phyloP scores from a whole-genome alignment of 2,797 vertebrate genomes.

The Anolis apletophallus region DNA sequence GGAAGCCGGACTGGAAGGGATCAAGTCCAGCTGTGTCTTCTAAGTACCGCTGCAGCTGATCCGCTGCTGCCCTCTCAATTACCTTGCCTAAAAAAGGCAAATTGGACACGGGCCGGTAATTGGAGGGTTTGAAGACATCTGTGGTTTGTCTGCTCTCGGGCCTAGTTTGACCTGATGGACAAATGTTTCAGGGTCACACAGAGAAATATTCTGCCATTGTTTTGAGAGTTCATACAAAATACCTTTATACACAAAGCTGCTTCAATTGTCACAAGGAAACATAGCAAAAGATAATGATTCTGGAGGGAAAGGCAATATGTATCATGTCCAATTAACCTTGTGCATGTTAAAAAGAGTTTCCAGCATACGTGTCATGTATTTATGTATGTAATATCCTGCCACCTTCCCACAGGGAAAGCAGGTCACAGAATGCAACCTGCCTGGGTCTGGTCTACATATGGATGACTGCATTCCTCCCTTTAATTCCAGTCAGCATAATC shows the following conservation, averaged over 20 bases:
- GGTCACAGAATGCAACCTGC: neutral
- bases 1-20: too few relatives aligned
- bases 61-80: too few relatives aligned
- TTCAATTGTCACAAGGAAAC: neutral
- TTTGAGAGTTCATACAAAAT: neutral
- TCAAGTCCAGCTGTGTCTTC: too few relatives aligned
- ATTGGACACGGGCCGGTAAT: too few relatives aligned
- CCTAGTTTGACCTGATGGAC: neutral
- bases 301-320: neutral
- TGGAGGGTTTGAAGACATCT: neutral
- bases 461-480: too few relatives aligned
- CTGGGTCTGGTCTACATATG: neutral
- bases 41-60: too few relatives aligned
- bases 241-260: neutral
- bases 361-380: neutral
- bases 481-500: neutral
- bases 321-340: neutral
- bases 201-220: neutral
- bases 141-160: neutral
- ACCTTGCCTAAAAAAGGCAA: too few relatives aligned
- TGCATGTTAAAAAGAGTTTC: neutral
- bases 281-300: neutral
- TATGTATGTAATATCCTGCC: too few relatives aligned
- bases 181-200: neutral
- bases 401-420: neutral